Base-by-base conservation (phyloP, 2,113 vertebrate species). In the Mesocricetus auratus region DNA sequence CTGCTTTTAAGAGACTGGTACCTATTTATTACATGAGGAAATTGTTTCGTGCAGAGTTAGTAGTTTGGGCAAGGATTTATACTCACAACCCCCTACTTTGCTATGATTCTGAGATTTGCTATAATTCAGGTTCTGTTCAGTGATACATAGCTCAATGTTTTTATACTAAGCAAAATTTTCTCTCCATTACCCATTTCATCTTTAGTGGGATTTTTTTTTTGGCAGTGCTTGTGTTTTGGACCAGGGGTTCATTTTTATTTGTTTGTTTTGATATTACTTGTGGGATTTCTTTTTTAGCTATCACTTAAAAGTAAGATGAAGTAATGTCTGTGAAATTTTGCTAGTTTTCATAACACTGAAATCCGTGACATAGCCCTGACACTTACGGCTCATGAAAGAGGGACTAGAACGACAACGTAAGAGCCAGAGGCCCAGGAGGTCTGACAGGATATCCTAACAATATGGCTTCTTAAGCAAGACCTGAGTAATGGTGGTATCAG, bases 201-300 rank as follows among this genome's bases (percentile, higher is more conserved):
- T 88, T 39, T 69, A 82, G 39, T 81, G 50, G 1, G 13, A 81
- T 69, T 33, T 82, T 91, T 21, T 71, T n/a, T 4, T 69, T 31
- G 2, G 4, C 24, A 93, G 42, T n/a, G 26, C 10, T 81, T 94
- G 0, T 7, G 39, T 68, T 89, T 90, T 53, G 26, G 17, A 6
- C 79, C 83, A 62, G 13, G 7, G 7, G 0, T 26, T 83, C 33
- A 45, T 33, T 66, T 88, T 71, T 91, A 3, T 81, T 85, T 74
- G 47, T 4, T 89, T 77, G 31, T 85, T 91, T 94, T 95, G 36
- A 64, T 94, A 42, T 87, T 50, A 31, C 6, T 86, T 85, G 5
- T 17, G 42, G 92, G 7, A 1, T 29, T 31, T 60, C 0, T 60
- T 60, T 58, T 60, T 60, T 26, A 39, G 6, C 36, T 68, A 50